phyloP scores from a whole-genome alignment of 2,797 vertebrate genomes.

The Chromobotia macracanthus region DNA sequence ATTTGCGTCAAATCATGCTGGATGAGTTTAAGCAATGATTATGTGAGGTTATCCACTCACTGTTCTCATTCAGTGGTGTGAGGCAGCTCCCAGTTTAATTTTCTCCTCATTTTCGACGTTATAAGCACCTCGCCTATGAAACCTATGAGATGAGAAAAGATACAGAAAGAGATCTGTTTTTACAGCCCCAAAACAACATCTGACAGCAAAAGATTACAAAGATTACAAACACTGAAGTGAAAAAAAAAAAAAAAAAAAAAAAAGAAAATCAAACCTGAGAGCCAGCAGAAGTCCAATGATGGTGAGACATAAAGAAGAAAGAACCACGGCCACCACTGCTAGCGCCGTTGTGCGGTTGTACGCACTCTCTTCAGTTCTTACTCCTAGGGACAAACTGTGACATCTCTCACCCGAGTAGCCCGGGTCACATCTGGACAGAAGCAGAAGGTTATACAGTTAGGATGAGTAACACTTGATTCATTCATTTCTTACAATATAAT shows the following conservation, averaged over 20 bases:
- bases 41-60: conserved; percentile 66
- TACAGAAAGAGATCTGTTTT: neutral
- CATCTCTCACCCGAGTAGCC: conserved; percentile 90
- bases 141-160: conserved; percentile 74
- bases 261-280: conserved; percentile 84
- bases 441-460: neutral
- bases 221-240: neutral
- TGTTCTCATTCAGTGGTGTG: conserved; percentile 85
- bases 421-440: conserved; percentile 80
- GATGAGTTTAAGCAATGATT: conserved; percentile 21
- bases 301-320: conserved; percentile 90
- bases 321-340: conserved; percentile 89
- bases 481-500: neutral
- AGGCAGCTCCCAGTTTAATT: conserved; percentile 88
- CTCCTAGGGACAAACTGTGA: conserved; percentile 81
- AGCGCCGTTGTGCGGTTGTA: conserved; percentile 91
- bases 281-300: conserved; percentile 91
- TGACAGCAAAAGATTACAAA: neutral
- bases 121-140: conserved; percentile 94
- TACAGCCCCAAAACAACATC: neutral
- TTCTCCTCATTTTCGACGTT: conserved; percentile 97
- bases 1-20: neutral
- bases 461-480: neutral
- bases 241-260: neutral
- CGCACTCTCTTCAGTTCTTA: conserved; percentile 71